phyloP scores from a whole-genome alignment of 2,113 vertebrate species.

The Apeltes quadracus region DNA sequence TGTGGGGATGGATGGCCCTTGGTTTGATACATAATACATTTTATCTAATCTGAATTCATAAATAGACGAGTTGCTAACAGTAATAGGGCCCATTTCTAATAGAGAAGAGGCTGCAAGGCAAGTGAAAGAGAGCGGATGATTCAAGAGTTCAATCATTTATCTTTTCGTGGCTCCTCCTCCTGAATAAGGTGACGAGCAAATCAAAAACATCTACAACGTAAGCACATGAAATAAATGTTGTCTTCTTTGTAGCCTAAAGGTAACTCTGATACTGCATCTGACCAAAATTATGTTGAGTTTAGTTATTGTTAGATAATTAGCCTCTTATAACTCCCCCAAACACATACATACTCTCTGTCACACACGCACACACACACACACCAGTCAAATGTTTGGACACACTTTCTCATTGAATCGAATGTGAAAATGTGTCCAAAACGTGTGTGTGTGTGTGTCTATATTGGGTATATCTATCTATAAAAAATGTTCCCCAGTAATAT shows the following conservation, averaged over 20 bases:
- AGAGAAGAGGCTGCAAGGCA: constrained; percentile 31
- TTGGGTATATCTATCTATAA: too few relatives aligned
- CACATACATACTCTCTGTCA: too few relatives aligned
- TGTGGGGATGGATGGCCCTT: constrained; percentile 46
- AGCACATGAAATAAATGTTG: neutral
- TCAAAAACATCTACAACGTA: neutral
- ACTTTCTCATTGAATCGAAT: too few relatives aligned
- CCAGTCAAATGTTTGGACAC: too few relatives aligned
- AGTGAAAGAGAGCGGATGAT: constrained; percentile 16
- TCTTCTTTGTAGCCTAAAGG: constrained; percentile 12
- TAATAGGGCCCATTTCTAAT: constrained; percentile 54
- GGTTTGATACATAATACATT: constrained; percentile 68
- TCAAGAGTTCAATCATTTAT: constrained; percentile 7
- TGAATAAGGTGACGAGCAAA: constrained; percentile 22
- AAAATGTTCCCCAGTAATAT: too few relatives aligned
- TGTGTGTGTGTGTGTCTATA: too few relatives aligned
- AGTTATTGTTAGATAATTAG: constrained; percentile 20
- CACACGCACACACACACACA: neutral
- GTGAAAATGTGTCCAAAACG: too few relatives aligned
- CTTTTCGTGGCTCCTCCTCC: neutral
- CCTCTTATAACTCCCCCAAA: neutral
- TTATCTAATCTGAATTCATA: constrained; percentile 68
- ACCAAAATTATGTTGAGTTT: constrained; percentile 32
- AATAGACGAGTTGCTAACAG: constrained; percentile 63
- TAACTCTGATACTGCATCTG: neutral